phyloP scores from a whole-genome alignment of 92 coral and sea anemone species.

The Heteractis magnifica region DNA sequence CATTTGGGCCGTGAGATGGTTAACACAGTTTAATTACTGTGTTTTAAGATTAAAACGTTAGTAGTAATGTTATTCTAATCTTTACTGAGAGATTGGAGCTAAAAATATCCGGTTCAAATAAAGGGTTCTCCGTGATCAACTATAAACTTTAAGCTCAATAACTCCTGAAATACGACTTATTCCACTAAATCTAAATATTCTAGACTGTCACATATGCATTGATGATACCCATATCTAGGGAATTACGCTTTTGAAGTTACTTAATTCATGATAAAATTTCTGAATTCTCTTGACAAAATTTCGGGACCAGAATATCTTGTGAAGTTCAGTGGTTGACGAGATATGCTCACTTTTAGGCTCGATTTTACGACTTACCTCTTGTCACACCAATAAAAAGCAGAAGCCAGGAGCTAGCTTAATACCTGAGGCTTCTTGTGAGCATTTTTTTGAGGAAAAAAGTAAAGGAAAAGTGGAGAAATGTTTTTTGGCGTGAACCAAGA shows the following conservation, averaged over 20 bases:
- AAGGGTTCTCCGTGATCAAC: not conserved
- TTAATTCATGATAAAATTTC: not conserved
- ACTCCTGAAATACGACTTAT: not conserved
- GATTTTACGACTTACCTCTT: conserved; percentile 18
- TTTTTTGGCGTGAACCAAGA: conserved; percentile 21
- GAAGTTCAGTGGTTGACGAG: not conserved
- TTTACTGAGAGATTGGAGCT: not conserved
- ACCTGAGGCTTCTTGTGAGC: not conserved
- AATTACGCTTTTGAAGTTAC: not conserved
- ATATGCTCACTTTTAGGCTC: not conserved
- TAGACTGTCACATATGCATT: not conserved
- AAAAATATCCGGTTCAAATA: conserved; percentile 1
- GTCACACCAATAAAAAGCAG: not conserved
- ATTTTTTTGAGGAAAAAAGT: not conserved
- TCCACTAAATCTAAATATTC: not conserved
- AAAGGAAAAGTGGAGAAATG: conserved; percentile 5
- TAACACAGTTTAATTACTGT: not conserved
- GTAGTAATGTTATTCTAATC: not conserved
- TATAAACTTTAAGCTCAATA: not conserved
- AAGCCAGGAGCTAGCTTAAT: not conserved
- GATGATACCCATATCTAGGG: not conserved
- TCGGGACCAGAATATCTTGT: not conserved
- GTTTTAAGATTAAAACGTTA: conserved; percentile 1
- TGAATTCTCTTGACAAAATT: not conserved
- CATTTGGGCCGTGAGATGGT: not conserved